A percentile compares a stretch with the other conserved stretches of the same genome.
phyloP scores from a whole-genome alignment of 2,797 vertebrate species.

The Tenualosa thibaudeaui region DNA sequence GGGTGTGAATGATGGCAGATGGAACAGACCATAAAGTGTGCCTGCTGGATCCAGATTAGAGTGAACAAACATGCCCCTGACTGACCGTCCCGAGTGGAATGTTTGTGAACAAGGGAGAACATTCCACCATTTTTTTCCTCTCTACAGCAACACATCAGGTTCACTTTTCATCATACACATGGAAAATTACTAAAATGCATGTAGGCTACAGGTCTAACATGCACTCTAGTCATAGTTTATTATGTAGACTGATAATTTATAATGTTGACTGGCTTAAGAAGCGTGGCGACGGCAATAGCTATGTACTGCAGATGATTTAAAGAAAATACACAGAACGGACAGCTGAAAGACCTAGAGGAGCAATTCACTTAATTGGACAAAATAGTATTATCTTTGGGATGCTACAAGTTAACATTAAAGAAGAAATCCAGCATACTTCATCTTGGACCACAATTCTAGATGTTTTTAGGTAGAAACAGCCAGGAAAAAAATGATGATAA shows the following conservation, averaged over 20 bases:
- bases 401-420: too few relatives aligned
- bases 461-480: too few relatives aligned
- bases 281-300: too few relatives aligned
- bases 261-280: too few relatives aligned
- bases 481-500: too few relatives aligned
- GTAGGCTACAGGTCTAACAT: not conserved
- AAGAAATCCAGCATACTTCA: too few relatives aligned
- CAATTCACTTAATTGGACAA: too few relatives aligned
- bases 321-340: too few relatives aligned
- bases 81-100: conserved; percentile 1
- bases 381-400: too few relatives aligned
- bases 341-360: too few relatives aligned
- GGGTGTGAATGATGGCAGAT: conserved; percentile 74
- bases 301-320: too few relatives aligned
- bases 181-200: not conserved
- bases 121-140: conserved; percentile 6
- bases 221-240: not conserved
- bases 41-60: conserved; percentile 83
- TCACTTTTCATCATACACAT: not conserved
- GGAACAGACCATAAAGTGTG: conserved; percentile 72
- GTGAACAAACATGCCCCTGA: conserved; percentile 68
- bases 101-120: not conserved
- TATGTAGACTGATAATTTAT: not conserved
- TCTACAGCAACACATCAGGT: not conserved
- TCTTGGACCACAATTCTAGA: too few relatives aligned